phyloP scores from a whole-genome alignment of 1,140 invertebrate species.

The Formica exsecta region DNA sequence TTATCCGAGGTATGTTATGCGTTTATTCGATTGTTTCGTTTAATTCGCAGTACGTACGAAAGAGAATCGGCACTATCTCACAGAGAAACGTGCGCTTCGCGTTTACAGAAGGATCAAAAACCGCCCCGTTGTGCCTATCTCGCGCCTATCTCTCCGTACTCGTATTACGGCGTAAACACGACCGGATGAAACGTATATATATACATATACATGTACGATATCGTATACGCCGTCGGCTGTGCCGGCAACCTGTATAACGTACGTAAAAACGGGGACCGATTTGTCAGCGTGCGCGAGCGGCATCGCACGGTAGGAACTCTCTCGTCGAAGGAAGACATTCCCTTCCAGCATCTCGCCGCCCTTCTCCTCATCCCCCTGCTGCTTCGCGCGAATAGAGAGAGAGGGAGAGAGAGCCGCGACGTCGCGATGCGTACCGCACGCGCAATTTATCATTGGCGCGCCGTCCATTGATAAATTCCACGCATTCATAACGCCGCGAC shows the following conservation, averaged over 20 bases:
- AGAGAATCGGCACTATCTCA: background rate
- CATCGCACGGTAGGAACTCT: slow-evolving; percentile 45
- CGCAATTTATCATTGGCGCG: slow-evolving; percentile 85
- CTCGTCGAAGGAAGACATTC: slow-evolving; percentile 73
- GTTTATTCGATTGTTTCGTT: background rate
- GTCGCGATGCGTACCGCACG: slow-evolving; percentile 78
- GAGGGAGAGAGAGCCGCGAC: slow-evolving; percentile 66
- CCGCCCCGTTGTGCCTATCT: background rate
- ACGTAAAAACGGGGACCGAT: slow-evolving; percentile 69
- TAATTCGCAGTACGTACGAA: background rate
- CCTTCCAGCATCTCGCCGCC: slow-evolving; percentile 13
- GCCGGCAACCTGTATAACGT: slow-evolving; percentile 37
- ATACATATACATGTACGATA: background rate
- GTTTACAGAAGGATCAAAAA: background rate
- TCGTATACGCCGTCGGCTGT: slow-evolving; percentile 28
- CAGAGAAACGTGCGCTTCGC: background rate
- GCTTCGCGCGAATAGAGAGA: slow-evolving; percentile 76
- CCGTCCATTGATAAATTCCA: slow-evolving; percentile 86
- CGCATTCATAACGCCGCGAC: slow-evolving; percentile 82
- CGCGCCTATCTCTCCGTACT: slow-evolving; percentile 11
- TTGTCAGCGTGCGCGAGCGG: slow-evolving; percentile 72
- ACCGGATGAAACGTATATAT: slow-evolving; percentile 3
- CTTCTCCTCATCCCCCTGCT: slow-evolving; percentile 17
- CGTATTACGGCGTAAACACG: slow-evolving; percentile 18
- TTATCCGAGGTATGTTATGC: background rate